Conservation (phyloP, 1,140 invertebrate genomes). For the Drosophila navojoa region DNA sequence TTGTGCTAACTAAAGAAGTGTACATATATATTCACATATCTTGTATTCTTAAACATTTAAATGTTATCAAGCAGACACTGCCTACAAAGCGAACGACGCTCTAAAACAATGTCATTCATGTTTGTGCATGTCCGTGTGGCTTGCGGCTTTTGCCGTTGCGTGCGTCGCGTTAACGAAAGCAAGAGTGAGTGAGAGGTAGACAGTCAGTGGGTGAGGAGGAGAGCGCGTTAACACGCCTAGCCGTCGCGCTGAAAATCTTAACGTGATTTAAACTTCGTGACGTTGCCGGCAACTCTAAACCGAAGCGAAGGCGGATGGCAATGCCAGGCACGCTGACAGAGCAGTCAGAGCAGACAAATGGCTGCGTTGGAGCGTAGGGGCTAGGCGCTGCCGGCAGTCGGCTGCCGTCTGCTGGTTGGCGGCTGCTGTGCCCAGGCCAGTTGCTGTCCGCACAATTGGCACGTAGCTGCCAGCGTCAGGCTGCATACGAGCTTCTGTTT, state of each 20-base stretch:
- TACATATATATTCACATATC: too few species aligned
- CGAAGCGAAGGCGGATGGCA: constrained; percentile 10
- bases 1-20: too few species aligned
- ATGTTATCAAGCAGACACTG: too few species aligned
- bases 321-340: constrained; percentile 39
- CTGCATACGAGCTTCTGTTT: not conserved
- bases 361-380: constrained; percentile 1
- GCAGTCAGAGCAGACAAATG: constrained; percentile 36
- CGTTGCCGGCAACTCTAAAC: constrained; percentile 28
- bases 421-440: constrained; percentile 28
- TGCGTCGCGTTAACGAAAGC: constrained; percentile 14
- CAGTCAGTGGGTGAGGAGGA: not conserved
- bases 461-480: constrained; percentile 42
- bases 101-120: constrained; percentile 8
- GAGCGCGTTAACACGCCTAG: constrained; percentile 59
- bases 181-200: constrained; percentile 3
- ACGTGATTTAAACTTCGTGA: constrained; percentile 70
- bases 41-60: too few species aligned
- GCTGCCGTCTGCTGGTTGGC: not conserved
- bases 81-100: not conserved
- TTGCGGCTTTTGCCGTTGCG: constrained; percentile 14
- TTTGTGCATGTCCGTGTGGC: constrained; percentile 24
- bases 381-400: not conserved
- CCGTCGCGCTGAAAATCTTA: constrained; percentile 64
- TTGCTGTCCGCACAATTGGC: constrained; percentile 68